These are phyloP conservation scores for Himalopsyche japonica DNA, from an alignment of 2,888 invertebrate species.

Conservation along the genomic window DNA sequence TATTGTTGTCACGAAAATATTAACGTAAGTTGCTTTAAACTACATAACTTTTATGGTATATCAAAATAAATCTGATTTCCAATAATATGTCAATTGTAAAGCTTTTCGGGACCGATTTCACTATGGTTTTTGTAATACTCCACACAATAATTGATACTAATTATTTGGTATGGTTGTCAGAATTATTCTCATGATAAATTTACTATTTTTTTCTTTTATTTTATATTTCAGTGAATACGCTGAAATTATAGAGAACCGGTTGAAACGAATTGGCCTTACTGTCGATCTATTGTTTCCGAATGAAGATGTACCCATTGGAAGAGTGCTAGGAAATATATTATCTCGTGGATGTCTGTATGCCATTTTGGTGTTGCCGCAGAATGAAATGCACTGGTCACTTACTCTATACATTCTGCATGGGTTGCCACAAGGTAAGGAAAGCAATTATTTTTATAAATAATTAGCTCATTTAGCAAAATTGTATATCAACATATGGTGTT, in stretches of 20 bases:
- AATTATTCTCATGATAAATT: too few relatives aligned
- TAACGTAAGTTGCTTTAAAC: slow-evolving; percentile 68
- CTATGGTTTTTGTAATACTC: too few relatives aligned
- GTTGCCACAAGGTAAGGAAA: slow-evolving; percentile 75
- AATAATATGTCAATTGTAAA: background rate
- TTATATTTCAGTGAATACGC: slow-evolving; percentile 72
- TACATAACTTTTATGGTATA: background rate
- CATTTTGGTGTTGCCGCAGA: slow-evolving; percentile 81
- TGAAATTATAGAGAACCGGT: slow-evolving; percentile 80
- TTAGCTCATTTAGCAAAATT: too few relatives aligned
- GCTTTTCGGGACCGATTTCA: too few relatives aligned
- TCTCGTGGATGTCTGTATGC: slow-evolving; percentile 89
- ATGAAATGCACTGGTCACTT: slow-evolving; percentile 83
- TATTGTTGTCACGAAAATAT: slow-evolving; percentile 78
- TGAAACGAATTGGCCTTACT: slow-evolving; percentile 76
- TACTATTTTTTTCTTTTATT: background rate
- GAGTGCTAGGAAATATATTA: slow-evolving; percentile 84
- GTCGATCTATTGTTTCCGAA: slow-evolving; percentile 91
- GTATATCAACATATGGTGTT: too few relatives aligned
- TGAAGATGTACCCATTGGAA: slow-evolving; percentile 80
- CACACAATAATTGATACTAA: too few relatives aligned
- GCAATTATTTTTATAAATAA: background rate
- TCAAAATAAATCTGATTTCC: background rate
- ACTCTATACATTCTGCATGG: slow-evolving; percentile 92
- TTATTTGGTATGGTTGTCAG: too few relatives aligned